Evolutionary conservation across 35 echinoderm and acorn worm genomes (phyloP).

Genomic region (Ophiothrix spiculata): DNA sequence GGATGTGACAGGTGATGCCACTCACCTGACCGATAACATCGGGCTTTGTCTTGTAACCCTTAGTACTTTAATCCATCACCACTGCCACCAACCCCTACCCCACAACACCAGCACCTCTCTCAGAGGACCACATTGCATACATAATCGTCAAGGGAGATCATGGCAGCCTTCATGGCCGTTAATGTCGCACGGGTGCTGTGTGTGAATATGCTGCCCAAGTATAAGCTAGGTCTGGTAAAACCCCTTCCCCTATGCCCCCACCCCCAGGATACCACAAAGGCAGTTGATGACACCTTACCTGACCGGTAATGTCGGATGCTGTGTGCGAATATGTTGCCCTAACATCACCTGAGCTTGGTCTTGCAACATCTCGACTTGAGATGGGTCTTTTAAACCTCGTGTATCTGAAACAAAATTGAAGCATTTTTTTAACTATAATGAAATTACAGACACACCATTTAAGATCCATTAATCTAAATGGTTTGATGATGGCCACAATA

Average conservation of each 20-base stretch:
- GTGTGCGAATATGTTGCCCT: constrained; percentile 67
- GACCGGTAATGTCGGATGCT: constrained; percentile 58
- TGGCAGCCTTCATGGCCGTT: background rate
- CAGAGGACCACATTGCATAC: background rate
- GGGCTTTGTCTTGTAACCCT: too few relatives aligned
- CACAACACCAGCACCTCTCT: background rate
- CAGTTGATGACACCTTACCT: constrained; percentile 35
- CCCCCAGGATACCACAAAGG: too few relatives aligned
- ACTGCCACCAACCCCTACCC: too few relatives aligned
- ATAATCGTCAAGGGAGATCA: background rate
- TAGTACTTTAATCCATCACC: too few relatives aligned
- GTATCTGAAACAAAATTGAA: constrained; percentile 56
- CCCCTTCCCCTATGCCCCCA: too few relatives aligned
- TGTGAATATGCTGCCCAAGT: background rate
- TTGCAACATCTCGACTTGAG: constrained; percentile 82
- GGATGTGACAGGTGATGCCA: too few relatives aligned
- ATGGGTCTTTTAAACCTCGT: constrained; percentile 85
- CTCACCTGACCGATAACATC: too few relatives aligned
- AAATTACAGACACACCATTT: background rate
- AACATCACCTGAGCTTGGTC: constrained; percentile 96
- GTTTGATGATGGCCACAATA: background rate
- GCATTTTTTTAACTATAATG: background rate
- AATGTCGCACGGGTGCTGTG: background rate
- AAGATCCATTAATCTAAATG: background rate
- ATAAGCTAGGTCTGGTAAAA: too few relatives aligned